Evolutionary conservation across 1,140 invertebrate genomes (phyloP), one percentile per base, ranked within the genome.

Genomic region (Dryas iulia): DNA sequence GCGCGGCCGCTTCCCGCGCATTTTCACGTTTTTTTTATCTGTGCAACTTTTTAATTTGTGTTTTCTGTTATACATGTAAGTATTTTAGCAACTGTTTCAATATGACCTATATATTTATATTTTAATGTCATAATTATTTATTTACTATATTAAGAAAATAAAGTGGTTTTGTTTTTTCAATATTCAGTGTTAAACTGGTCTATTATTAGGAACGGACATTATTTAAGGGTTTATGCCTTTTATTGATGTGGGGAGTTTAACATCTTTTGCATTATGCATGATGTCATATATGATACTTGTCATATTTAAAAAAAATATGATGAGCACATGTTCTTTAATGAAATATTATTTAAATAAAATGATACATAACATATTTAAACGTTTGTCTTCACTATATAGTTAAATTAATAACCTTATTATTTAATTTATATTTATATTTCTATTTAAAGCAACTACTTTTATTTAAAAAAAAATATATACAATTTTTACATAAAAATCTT

Each of bases 1-100:
- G 80, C 76, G 79, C 84, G 79, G 83, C 72, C 78, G 84, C 63
- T 83, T 83, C 69, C 73, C 77, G 80, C 78, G 78, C 74, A 69
- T 73, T 86, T 82, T 82, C 72, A 77, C 74, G 68, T 78, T 77
- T 76, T 77, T 76, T 79, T 74, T 56, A 73, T 66, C 63, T 66
- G 76, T 76, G 78, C 71, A 73, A 69, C 47, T 83, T 80, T 82
- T 83, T 79, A 76, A 79, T 76, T 82, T 62, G 77, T 82, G 76
- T 62, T 53, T n/a, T 69, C 52, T 71, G 74, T 74, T 31, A 63
- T 58, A 54, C 69, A 77, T 71, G 77, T 77, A 74, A 77, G 75
- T 77, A 74, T 74, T 72, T 67, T 30, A 47, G 10, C 52, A 35
- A 47, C 25, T 57, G 53, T 39, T 12, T n/a, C n/a, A n/a, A n/a